Percentiles rank a stretch among this genome's conserved stretches.
These are phyloP conservation scores for Ichneumon xanthorius DNA, from an alignment of 2,888 invertebrate genomes.

Conservation along the genomic window DNA sequence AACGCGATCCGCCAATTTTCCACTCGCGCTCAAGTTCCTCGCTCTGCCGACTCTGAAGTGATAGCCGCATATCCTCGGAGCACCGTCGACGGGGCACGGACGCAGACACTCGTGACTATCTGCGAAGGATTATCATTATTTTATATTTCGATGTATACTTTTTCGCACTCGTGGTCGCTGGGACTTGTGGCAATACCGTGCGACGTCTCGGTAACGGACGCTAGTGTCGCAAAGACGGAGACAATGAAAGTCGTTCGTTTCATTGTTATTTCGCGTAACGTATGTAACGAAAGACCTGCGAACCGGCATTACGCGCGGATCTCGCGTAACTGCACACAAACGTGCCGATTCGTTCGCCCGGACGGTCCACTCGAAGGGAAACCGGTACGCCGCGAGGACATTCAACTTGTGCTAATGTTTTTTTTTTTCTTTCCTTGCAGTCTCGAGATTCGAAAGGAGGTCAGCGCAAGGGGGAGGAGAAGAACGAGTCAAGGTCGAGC, in stretches of 20 bases:
- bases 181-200: neutral
- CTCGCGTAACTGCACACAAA: slow-evolving; percentile 18
- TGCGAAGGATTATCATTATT: neutral
- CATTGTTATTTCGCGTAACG: neutral
- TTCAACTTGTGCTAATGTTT: neutral
- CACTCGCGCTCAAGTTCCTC: slow-evolving; percentile 11
- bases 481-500: neutral
- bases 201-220: neutral
- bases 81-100: slow-evolving; percentile 68
- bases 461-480: neutral
- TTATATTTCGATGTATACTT: neutral
- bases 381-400: neutral
- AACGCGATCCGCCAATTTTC: slow-evolving; percentile 24
- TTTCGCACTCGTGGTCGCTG: neutral
- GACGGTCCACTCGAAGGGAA: slow-evolving; percentile 5
- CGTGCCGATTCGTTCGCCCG: neutral
- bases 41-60: slow-evolving; percentile 72
- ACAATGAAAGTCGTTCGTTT: neutral
- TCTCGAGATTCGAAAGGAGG: neutral
- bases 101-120: slow-evolving; percentile 73
- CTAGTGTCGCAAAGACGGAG: neutral
- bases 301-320: slow-evolving; percentile 21
- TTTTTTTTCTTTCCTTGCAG: neutral
- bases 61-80: slow-evolving; percentile 73
- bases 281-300: neutral